These are phyloP conservation scores for Bedellia somnulentella DNA, from an alignment of 2,888 invertebrate genomes.

Conservation along the genomic window DNA sequence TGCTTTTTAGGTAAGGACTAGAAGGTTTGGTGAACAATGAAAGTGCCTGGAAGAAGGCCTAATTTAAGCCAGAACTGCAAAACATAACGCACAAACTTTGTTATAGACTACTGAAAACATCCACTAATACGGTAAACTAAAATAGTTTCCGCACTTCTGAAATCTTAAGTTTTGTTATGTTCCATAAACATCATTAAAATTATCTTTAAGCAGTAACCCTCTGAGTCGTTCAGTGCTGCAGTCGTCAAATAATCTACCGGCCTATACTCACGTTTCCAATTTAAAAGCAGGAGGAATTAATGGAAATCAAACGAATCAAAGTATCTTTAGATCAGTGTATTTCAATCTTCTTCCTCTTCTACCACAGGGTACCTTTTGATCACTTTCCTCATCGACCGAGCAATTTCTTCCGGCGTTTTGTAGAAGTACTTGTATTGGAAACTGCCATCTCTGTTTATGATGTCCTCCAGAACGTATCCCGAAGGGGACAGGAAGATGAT, in stretches of 20 bases:
- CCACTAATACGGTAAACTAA: too few relatives aligned
- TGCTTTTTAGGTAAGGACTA: neutral
- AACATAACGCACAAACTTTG: too few relatives aligned
- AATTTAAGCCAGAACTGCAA: neutral
- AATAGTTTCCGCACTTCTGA: too few relatives aligned
- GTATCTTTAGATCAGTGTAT: too few relatives aligned
- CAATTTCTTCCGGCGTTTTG: slow-evolving; percentile 49
- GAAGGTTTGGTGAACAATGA: neutral
- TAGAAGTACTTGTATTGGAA: slow-evolving; percentile 62
- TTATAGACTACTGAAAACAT: too few relatives aligned
- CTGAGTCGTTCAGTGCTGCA: too few relatives aligned
- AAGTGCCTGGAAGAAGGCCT: neutral
- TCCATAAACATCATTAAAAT: too few relatives aligned
- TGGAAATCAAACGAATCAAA: neutral
- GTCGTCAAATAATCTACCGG: too few relatives aligned
- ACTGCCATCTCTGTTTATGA: slow-evolving; percentile 61
- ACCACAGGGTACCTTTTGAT: too few relatives aligned
- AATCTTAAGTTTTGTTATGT: too few relatives aligned
- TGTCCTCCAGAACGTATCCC: slow-evolving; percentile 54
- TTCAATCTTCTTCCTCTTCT: too few relatives aligned
- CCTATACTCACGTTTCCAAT: neutral
- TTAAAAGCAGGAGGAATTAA: neutral
- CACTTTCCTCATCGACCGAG: slow-evolving; percentile 50
- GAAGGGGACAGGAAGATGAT: slow-evolving; percentile 64
- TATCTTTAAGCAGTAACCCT: too few relatives aligned